Base-by-base conservation (phyloP, 2,113 vertebrate genomes). In the Thymallus thymallus region DNA sequence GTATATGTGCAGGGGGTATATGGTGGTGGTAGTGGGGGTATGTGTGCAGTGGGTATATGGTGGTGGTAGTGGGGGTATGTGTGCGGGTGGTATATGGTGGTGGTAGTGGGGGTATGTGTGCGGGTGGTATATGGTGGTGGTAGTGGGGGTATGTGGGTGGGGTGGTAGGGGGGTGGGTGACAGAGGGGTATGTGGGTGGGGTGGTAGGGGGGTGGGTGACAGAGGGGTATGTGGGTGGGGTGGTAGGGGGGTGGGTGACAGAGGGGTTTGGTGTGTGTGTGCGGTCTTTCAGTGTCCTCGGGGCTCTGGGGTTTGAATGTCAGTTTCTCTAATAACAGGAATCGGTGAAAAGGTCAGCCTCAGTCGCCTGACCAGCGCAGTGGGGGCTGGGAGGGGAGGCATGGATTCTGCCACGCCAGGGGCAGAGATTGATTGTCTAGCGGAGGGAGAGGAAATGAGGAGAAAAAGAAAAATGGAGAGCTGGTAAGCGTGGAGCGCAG, bases 251-350 rank as follows among this genome's bases (percentile, higher is more conserved):
- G 14, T 51, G 12, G 48, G 4, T 51, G 48, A 51, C 14, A 51
- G 48, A 18, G 48, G 48, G 48, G 48, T 51, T 16, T 51, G 48
- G 65, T 68, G 67, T 26, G 67, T 23, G 22, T 18, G 41, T 74
- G 69, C 73, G 65, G 71, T 83, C 80, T 85, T 67, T 71, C 85
- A 76, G 77, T 88, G 86, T 91, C 89, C 90, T 90, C 79, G 76
- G 85, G 91, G 87, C 84, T 87, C 82, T 60, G 79, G 85, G 89
- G 90, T 88, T 92, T 91, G 91, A 93, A 93, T 92, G 93, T 92
- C 91, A 92, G 88, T 91, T 92, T 91, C 91, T 92, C 91, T 94
- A 91, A 93, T 91, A 92, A 90, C 83, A 80, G 89, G 87, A 92
- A 89, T 89, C 73, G 87, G 86, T 88, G 92, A 93, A 93, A 94